These are phyloP conservation scores for Melinaea marsaeus DNA, from an alignment of 2,888 invertebrate genomes.

Conservation along the genomic window DNA sequence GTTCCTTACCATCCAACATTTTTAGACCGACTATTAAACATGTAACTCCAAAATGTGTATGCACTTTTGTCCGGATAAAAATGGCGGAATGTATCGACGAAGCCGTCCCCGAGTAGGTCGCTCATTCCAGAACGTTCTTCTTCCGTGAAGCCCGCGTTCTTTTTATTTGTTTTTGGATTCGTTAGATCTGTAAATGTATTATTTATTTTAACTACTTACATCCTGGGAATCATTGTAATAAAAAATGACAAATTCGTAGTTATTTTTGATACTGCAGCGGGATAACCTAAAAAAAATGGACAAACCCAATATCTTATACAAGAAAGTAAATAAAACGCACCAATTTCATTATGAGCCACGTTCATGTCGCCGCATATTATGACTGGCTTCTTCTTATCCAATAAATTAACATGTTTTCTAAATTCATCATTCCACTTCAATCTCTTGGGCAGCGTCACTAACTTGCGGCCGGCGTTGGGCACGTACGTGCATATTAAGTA, in stretches of 20 bases:
- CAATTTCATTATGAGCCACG: constrained; percentile 96
- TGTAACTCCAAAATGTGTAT: constrained; percentile 98
- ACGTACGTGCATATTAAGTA: constrained; percentile 94
- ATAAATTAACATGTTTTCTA: constrained; percentile 83
- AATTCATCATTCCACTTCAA: constrained; percentile 94
- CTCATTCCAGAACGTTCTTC: constrained; percentile 96
- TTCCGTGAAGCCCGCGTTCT: constrained; percentile 96
- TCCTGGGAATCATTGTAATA: neutral
- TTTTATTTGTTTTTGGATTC: constrained; percentile 95
- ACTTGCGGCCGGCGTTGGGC: constrained; percentile 94
- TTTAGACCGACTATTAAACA: constrained; percentile 89
- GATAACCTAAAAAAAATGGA: too few relatives aligned
- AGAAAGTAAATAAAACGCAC: constrained; percentile 58
- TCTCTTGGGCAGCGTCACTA: constrained; percentile 92
- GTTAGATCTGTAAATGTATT: constrained; percentile 84
- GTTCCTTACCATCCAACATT: constrained; percentile 93
- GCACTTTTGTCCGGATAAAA: constrained; percentile 90
- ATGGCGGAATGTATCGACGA: constrained; percentile 91
- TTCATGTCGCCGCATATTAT: constrained; percentile 98
- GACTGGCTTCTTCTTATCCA: constrained; percentile 94
- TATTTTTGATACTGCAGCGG: too few relatives aligned
- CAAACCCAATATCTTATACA: neutral
- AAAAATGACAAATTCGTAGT: neutral
- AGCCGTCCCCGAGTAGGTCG: constrained; percentile 87
- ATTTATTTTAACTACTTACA: neutral